Evolutionary conservation across 2,888 invertebrate genomes (phyloP).

Genomic region (Steinernema hermaphroditum): DNA sequence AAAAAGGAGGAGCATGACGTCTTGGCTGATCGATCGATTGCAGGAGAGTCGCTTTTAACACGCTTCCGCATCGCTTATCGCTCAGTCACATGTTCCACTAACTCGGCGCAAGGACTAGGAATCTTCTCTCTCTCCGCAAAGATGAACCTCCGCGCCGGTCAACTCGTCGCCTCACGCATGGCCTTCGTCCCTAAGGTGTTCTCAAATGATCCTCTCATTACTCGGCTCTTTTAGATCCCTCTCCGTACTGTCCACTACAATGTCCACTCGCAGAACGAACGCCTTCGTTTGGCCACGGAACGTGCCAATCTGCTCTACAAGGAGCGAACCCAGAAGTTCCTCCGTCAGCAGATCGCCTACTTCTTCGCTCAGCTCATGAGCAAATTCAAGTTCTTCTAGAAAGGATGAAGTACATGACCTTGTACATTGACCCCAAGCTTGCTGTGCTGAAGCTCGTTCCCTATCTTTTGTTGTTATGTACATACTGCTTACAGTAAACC

Average conservation of each 20-base stretch:
- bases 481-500: no score
- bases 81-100: neutral
- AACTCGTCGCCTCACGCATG: neutral
- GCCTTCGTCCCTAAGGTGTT: neutral
- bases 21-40: neutral
- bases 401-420: no score
- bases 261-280: neutral
- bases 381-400: conserved; percentile 15
- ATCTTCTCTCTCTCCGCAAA: neutral
- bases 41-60: neutral
- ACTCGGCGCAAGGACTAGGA: neutral
- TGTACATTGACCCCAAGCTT: no score
- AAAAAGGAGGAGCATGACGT: neutral
- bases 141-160: neutral
- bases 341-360: neutral
- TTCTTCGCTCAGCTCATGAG: neutral
- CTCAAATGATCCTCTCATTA: neutral
- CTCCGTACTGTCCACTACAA: neutral
- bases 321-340: neutral
- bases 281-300: neutral
- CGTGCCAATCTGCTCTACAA: conserved; percentile 5
- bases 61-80: neutral
- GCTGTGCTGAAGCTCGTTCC: no score
- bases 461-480: no score
- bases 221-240: neutral